Evolutionary conservation across 2,888 invertebrate genomes (phyloP).

Genomic region (Torymus texanus): DNA sequence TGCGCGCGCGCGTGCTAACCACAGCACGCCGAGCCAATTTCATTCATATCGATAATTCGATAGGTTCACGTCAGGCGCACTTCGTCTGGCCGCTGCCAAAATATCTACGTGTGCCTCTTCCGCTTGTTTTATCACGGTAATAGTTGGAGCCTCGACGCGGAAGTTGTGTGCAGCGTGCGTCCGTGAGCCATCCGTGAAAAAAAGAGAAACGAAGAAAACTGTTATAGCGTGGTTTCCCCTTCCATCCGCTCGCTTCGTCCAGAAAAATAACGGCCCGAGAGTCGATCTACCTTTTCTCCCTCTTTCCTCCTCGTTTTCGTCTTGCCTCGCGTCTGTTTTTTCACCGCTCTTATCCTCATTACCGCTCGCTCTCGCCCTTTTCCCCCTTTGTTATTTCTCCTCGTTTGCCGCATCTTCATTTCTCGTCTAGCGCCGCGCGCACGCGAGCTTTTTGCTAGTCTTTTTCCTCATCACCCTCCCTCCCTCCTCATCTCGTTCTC

Average conservation of each 20-base stretch:
- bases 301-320: background rate
- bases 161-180: background rate
- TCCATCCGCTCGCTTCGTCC: background rate
- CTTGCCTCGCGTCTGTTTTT: slow-evolving; percentile 17
- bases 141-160: background rate
- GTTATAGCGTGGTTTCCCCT: background rate
- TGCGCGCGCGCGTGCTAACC: too few relatives aligned
- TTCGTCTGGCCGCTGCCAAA: slow-evolving; percentile 4
- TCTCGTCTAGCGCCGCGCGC: background rate
- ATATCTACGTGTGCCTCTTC: slow-evolving; percentile 12
- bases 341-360: slow-evolving; percentile 44
- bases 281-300: slow-evolving; percentile 1
- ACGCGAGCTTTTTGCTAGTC: slow-evolving; percentile 6
- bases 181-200: background rate
- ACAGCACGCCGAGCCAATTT: background rate
- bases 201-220: background rate
- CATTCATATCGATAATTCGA: slow-evolving; percentile 30
- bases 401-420: background rate
- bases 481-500: background rate
- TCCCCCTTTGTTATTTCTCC: background rate
- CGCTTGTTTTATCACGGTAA: slow-evolving; percentile 35
- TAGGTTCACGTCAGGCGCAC: slow-evolving; percentile 16
- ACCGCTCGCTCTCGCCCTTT: slow-evolving; percentile 6
- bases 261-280: slow-evolving; percentile 16
- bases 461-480: background rate